Evolutionary conservation across 2,888 invertebrate genomes (phyloP).

Genomic region (Cordilura impudica): DNA sequence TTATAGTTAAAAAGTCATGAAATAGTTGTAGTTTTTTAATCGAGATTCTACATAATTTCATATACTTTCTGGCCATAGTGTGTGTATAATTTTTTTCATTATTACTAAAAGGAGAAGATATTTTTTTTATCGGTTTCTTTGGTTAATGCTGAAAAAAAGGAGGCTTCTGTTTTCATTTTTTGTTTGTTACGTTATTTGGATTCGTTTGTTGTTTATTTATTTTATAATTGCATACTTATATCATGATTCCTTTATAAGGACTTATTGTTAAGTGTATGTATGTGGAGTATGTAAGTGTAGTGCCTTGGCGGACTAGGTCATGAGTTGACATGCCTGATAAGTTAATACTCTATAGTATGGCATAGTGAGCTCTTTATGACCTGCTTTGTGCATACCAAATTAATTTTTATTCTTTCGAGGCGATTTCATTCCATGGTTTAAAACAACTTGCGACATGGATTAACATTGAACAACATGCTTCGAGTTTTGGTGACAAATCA

Average conservation of each 20-base stretch:
- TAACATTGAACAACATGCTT: no score
- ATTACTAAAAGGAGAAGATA: not conserved
- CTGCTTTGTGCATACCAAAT: no score
- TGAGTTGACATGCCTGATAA: conserved; percentile 14
- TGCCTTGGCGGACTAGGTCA: conserved; percentile 31
- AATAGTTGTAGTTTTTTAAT: no score
- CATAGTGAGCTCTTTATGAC: not conserved
- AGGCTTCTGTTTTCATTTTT: conserved; percentile 30
- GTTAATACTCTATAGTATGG: conserved; percentile 1
- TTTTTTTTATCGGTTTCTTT: not conserved
- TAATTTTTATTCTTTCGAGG: no score
- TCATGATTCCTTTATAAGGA: conserved; percentile 49
- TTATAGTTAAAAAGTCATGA: no score
- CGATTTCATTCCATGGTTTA: no score
- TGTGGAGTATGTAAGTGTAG: not conserved
- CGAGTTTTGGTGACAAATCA: no score
- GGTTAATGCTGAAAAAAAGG: not conserved
- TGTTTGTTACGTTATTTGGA: not conserved
- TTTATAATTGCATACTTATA: conserved; percentile 40
- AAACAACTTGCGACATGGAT: no score
- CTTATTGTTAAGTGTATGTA: conserved; percentile 11
- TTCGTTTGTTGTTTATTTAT: conserved; percentile 22
- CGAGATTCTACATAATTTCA: no score
- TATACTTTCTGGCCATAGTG: no score
- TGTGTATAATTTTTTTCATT: not conserved